Conservation (phyloP, 2,888 invertebrate genomes). For the Molanna angustata region DNA sequence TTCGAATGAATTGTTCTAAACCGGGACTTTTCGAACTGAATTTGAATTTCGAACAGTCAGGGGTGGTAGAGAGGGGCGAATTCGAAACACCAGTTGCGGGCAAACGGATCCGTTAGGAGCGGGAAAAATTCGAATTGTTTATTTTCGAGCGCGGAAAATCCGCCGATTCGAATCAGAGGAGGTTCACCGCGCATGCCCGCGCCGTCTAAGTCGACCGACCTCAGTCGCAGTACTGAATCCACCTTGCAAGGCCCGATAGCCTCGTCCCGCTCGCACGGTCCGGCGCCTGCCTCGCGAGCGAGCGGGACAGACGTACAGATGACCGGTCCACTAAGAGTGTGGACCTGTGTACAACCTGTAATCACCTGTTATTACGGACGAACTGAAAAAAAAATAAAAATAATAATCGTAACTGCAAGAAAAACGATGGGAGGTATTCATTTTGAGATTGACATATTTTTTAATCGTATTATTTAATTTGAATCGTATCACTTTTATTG, state of each 20-base stretch:
- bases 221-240: constrained; percentile 31
- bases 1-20: too few species aligned
- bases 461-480: too few species aligned
- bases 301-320: constrained; percentile 20
- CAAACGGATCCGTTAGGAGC: constrained; percentile 7
- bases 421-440: not conserved
- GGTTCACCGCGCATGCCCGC: constrained; percentile 25
- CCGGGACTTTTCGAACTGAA: too few species aligned
- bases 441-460: not conserved
- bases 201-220: constrained; percentile 28
- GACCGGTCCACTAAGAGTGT: too few species aligned
- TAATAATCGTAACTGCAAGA: not conserved
- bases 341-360: constrained; percentile 15
- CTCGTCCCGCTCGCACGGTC: constrained; percentile 17
- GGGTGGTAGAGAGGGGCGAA: too few species aligned
- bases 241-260: constrained; percentile 31
- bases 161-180: too few species aligned
- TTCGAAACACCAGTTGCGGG: constrained; percentile 7
- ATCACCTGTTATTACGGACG: constrained; percentile 27
- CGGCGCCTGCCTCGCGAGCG: constrained; percentile 1
- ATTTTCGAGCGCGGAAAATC: too few species aligned
- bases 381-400: constrained; percentile 20
- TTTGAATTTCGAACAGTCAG: too few species aligned
- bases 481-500: too few species aligned
- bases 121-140: too few species aligned